Percentiles rank a stretch among this genome's conserved stretches.
Conservation (phyloP, 2,113 vertebrate genomes). For the Lepisosteus osseus region DNA sequence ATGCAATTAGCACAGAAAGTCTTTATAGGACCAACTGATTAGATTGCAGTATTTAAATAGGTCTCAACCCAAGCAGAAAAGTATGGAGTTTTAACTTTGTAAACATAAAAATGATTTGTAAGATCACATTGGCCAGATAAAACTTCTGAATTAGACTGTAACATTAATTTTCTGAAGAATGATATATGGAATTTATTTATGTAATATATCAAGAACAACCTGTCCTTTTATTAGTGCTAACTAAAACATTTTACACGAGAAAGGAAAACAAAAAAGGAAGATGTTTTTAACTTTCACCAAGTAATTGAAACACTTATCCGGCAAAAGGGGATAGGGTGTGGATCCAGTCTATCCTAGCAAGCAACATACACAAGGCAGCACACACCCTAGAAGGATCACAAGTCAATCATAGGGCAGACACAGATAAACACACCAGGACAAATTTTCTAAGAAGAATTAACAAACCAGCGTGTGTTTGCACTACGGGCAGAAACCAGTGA, state of each 20-base stretch:
- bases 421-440: no score
- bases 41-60: constrained; percentile 18
- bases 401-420: no score
- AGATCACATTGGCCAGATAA: background rate
- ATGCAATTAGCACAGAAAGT: constrained; percentile 9
- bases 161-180: background rate
- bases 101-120: background rate
- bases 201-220: background rate
- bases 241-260: background rate
- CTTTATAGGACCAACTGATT: constrained; percentile 17
- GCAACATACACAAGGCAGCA: no score
- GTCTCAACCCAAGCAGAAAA: background rate
- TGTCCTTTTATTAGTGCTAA: background rate
- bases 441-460: no score
- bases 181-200: background rate
- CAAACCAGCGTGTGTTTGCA: no score
- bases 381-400: no score
- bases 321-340: no score
- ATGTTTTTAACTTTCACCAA: no score
- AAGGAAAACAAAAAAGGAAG: background rate
- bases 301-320: no score
- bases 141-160: background rate
- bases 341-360: no score
- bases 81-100: constrained; percentile 18
- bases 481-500: no score